These are phyloP conservation scores for Platysternon megacephalum DNA, from an alignment of 2,113 vertebrate genomes.

Conservation along the genomic window DNA sequence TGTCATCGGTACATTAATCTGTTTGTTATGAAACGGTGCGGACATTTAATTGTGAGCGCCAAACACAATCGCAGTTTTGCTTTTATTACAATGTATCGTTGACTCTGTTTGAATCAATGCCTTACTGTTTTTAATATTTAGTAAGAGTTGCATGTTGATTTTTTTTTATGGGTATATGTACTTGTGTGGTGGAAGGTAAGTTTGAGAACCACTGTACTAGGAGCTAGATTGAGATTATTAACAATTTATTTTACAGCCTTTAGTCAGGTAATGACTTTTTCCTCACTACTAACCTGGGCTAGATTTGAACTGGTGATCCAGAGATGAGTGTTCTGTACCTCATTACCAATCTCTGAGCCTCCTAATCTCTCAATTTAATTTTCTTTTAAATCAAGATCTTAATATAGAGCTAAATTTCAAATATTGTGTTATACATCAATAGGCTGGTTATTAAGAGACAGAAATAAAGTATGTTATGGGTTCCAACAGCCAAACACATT, in stretches of 20 bases:
- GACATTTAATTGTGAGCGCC: too few species aligned
- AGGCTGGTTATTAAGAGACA: constrained; percentile 3
- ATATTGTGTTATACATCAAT: constrained; percentile 1
- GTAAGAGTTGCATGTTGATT: too few species aligned
- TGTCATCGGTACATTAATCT: too few species aligned
- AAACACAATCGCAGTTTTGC: too few species aligned
- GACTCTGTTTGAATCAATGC: too few species aligned
- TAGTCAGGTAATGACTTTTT: constrained; percentile 15
- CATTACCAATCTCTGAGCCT: constrained; percentile 25
- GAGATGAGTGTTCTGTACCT: neutral
- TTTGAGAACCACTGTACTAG: neutral
- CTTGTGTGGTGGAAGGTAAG: too few species aligned
- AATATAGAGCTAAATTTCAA: neutral
- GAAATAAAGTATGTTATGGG: neutral
- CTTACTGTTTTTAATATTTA: too few species aligned
- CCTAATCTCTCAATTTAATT: constrained; percentile 29
- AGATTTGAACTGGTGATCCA: neutral
- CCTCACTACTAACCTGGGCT: constrained; percentile 32
- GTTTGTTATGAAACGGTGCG: too few species aligned
- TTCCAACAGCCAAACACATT: neutral
- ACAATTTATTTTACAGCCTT: neutral
- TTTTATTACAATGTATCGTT: too few species aligned
- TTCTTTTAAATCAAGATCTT: constrained; percentile 11
- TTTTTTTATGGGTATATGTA: too few species aligned
- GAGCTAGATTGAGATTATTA: neutral